Conservation (phyloP, 2,888 invertebrate genomes). For the Hemistola chrysoprasaria region DNA sequence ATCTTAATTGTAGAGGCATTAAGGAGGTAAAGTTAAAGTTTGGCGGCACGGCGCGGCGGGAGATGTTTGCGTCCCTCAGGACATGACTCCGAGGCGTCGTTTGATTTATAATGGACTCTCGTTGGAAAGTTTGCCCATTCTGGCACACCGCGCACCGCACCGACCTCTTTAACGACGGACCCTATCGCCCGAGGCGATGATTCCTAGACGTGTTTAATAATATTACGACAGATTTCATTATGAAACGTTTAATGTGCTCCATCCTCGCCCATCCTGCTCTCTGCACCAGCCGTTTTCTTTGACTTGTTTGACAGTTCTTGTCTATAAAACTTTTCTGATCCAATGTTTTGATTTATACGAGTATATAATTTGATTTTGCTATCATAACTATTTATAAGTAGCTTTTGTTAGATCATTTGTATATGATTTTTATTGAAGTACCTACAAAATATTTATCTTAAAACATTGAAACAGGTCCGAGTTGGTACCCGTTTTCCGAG, state of each 20-base stretch:
- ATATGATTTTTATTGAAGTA: too few species aligned
- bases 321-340: neutral
- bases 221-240: conserved; percentile 82
- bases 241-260: conserved; percentile 73
- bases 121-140: conserved; percentile 80
- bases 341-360: too few species aligned
- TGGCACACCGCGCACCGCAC: conserved; percentile 63
- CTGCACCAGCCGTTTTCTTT: conserved; percentile 63
- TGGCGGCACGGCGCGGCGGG: conserved; percentile 65
- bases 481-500: too few species aligned
- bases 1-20: conserved; percentile 82
- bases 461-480: too few species aligned
- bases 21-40: conserved; percentile 77
- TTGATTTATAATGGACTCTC: conserved; percentile 83
- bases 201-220: conserved; percentile 81
- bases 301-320: conserved; percentile 42
- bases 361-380: too few species aligned
- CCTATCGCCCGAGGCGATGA: conserved; percentile 79
- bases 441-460: too few species aligned
- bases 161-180: conserved; percentile 79
- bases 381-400: too few species aligned
- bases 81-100: conserved; percentile 79
- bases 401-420: too few species aligned
- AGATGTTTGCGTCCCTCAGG: conserved; percentile 76
- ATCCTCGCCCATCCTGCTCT: conserved; percentile 40